These are phyloP conservation scores for Nilaparvata lugens DNA, from an alignment of 1,140 invertebrate species.

Conservation along the genomic window DNA sequence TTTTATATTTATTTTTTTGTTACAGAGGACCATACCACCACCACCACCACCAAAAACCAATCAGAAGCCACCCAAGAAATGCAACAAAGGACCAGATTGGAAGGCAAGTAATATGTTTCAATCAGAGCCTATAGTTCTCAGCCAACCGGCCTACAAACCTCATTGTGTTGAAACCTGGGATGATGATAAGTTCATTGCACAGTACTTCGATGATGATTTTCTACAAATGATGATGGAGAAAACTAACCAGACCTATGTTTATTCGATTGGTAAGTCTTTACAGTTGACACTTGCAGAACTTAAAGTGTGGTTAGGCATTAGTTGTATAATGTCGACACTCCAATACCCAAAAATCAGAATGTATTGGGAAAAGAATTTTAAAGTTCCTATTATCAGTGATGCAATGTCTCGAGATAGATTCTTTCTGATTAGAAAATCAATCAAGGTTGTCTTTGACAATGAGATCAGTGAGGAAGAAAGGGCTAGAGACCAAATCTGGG, in stretches of 20 bases:
- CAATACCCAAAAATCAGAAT: constrained; percentile 13
- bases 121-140: no score
- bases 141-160: no score
- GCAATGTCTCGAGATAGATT: constrained; percentile 13
- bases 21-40: no score
- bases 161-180: no score
- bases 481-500: constrained; percentile 8
- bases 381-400: constrained; percentile 4
- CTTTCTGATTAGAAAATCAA: constrained; percentile 9
- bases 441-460: constrained; percentile 11
- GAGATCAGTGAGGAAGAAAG: constrained; percentile 7
- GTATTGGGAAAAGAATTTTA: constrained; percentile 14
- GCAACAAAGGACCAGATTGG: no score
- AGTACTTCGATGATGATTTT: constrained; percentile 14
- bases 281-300: constrained; percentile 8
- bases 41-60: no score
- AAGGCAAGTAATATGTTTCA: no score
- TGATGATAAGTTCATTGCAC: no score
- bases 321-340: constrained; percentile 11
- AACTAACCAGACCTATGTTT: constrained; percentile 9
- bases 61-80: no score
- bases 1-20: no score
- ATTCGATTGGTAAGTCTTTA: constrained; percentile 9
- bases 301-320: constrained; percentile 15
- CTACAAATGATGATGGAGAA: constrained; percentile 11